Conservation (phyloP, 2,113 vertebrate species). For the Penelope pileata region DNA sequence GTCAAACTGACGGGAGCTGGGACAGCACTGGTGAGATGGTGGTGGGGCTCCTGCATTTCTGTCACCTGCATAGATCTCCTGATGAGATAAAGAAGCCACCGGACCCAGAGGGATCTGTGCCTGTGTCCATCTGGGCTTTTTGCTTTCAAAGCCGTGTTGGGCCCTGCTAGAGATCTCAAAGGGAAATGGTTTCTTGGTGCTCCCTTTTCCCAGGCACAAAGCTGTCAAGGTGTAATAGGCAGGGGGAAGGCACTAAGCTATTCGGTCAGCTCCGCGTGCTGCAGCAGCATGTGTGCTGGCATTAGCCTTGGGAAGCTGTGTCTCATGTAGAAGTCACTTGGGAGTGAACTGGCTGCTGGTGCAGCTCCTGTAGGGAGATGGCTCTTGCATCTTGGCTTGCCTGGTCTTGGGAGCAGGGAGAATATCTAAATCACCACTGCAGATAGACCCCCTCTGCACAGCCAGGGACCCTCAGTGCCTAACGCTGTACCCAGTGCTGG, state of each 20-base stretch:
- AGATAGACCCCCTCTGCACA: fast-evolving
- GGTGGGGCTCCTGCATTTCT: not conserved
- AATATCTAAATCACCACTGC: fast-evolving
- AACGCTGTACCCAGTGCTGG: not conserved
- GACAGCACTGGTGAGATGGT: not conserved
- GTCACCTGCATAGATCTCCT: not conserved
- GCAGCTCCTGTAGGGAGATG: not conserved
- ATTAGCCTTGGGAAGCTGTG: not conserved
- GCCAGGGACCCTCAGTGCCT: not conserved
- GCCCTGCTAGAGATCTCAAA: not conserved
- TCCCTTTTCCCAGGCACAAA: not conserved
- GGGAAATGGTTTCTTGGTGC: not conserved
- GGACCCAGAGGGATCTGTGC: not conserved
- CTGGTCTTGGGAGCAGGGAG: not conserved
- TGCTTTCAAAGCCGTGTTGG: not conserved
- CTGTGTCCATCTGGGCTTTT: not conserved
- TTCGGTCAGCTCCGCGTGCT: not conserved
- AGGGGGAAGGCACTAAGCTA: slow-evolving; percentile 10
- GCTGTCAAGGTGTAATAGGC: not conserved
- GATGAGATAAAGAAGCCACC: not conserved
- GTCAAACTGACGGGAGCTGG: not conserved
- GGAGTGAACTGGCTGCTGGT: not conserved
- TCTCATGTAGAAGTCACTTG: not conserved
- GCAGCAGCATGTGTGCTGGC: not conserved
- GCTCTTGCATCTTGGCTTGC: not conserved